Evolutionary conservation across 2,888 invertebrate genomes (phyloP), one percentile per base, ranked within the genome.

Genomic region (Iphiclides podalirius): DNA sequence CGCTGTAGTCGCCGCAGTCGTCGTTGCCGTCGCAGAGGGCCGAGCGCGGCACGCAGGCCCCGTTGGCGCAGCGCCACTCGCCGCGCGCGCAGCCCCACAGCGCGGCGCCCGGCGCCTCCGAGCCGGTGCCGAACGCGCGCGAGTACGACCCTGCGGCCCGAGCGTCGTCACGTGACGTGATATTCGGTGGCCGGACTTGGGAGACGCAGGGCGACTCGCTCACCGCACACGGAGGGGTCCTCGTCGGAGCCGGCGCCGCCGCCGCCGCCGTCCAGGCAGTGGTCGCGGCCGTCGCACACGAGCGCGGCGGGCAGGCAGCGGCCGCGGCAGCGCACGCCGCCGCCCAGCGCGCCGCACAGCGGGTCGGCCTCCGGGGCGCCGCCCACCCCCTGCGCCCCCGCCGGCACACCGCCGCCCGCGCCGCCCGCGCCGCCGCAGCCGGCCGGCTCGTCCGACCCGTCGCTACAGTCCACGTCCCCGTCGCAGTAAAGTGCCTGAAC

Each of bases 1-100:
- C 91, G 59, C 90, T 90, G 74, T 79, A 92, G 81, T 93, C 93
- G 16, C 93, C 94, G 77, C 96, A 96, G 73, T 93, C 90, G 71
- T 94, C 91, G 59, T 84, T 85, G 11, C 94, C 93, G 85, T 96
- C 92, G 74, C 96, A 96, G 1, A 94, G 79, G 57, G 91, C 76
- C 33, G 81, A 80, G 35, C 83, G 89, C 59, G 92, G 89, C 55
- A 96, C 92, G 79, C 96, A 97, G 1, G 92, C 92, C 7, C 91
- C 91, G 72, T 94, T 94, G 52, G 88, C 90, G 82, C 95, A 95
- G 61, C 90, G 89, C 84, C 93, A 94, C 76, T 90, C 81, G 38
- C 82, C 90, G 72, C 79, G 61, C 70, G 61, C 85, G 84, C 20
- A 70, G 63, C 59, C 16, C 67, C 61, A 8, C 70, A 62, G 20